Evolutionary conservation across 2,113 vertebrate species (phyloP), one percentile per base, ranked within the genome.

Genomic region (Antidorcas marsupialis): DNA sequence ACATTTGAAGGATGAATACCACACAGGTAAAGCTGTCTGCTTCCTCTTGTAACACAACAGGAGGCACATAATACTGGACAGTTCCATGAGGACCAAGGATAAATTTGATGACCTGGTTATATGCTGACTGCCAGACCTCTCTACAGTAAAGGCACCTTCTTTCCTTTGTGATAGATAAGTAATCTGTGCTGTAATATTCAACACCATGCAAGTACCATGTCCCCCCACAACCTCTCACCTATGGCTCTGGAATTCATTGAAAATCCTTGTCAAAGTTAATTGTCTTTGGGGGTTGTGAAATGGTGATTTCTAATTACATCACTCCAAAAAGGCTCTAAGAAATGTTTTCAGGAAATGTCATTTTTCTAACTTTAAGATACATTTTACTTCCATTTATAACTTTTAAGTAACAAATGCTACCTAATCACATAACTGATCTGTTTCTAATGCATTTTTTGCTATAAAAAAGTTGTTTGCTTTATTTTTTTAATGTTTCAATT

Each of bases 341-440:
- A 60, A 88, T n/a, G 43, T 36, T 97, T 97, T 89, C 84, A 98
- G 62, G 47, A 97, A 90, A 94, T 55, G 33, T 86, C 36, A 67
- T 87, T 79, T 89, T 87, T 95, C 81, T 95, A 55, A 52, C 93
- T 91, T 95, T 90, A 94, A 86, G 79, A 87, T 1, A 43, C 10
- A 79, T 59, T 57, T 96, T 81, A 71, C 30, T 59, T 79, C 28
- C 71, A 90, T 96, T 87, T 87, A 36, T n/a, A 90, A 95, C 12
- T 97, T 97, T 97, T 76, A 92, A 92, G 60, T 87, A 95, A 89
- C 60, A 53, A 87, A 81, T 64, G 27, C 43, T 59, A 84, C 39
- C 36, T 30, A 94, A 88, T 4, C 50, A 96, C 9, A 45, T 39
- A 92, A 86, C 45, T 39, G 17, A 62, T 88, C 39, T 52, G 85